These are phyloP conservation scores for Lemur catta DNA, from an alignment of 2,797 vertebrate genomes.

Conservation along the genomic window DNA sequence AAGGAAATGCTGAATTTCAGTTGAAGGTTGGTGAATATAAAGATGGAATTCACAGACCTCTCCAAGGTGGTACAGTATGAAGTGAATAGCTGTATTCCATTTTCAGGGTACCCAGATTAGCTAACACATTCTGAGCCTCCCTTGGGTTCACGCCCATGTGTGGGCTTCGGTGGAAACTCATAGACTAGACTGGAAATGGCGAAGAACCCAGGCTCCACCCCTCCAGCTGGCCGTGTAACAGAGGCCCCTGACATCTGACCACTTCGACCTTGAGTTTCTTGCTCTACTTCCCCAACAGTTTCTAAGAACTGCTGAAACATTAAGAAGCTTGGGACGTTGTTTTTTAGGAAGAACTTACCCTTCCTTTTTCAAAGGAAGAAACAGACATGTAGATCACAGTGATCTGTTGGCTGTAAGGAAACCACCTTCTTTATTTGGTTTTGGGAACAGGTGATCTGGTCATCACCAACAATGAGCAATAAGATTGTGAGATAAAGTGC, in stretches of 20 bases:
- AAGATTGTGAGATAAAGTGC: not conserved
- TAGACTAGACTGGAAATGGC: not conserved
- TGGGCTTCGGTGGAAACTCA: not conserved
- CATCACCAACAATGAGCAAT: not conserved
- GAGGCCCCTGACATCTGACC: accelerated
- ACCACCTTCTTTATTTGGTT: not conserved
- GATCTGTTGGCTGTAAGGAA: not conserved
- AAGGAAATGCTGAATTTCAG: not conserved
- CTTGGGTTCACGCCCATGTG: not conserved
- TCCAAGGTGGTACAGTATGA: not conserved
- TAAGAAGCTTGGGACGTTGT: not conserved
- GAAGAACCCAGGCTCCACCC: not conserved
- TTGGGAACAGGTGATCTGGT: not conserved
- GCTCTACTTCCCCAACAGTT: not conserved
- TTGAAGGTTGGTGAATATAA: not conserved
- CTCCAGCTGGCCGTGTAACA: not conserved
- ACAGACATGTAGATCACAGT: not conserved
- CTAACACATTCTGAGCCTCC: not conserved
- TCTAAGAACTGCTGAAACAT: not conserved
- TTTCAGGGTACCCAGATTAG: not conserved
- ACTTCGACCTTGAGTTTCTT: not conserved
- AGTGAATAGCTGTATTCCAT: not conserved
- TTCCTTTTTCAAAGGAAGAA: slow-evolving; percentile 8
- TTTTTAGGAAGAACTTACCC: not conserved
- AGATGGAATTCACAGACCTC: not conserved